A percentile compares a stretch with the other conserved stretches of the same genome.
Evolutionary conservation across 2,797 vertebrate species (phyloP).

Genomic region (Glossophaga mutica): DNA sequence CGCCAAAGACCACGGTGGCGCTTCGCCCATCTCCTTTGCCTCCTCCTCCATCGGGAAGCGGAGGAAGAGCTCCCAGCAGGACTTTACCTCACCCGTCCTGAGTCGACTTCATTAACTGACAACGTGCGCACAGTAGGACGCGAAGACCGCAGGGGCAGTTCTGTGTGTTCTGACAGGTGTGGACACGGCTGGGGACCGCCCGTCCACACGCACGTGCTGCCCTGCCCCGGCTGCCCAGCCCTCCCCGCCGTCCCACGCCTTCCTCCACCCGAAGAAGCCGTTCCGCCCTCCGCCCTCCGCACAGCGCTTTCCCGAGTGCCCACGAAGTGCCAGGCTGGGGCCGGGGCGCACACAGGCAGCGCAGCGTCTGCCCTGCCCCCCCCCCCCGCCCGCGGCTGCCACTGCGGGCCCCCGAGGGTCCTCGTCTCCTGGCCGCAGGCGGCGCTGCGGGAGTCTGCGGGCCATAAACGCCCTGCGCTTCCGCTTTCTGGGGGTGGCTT

Average conservation of each 20-base stretch:
- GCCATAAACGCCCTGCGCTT: not conserved
- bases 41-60: not conserved
- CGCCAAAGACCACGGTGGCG: not conserved
- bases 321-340: not conserved
- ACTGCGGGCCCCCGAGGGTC: rapidly evolving
- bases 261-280: not conserved
- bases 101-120: not conserved
- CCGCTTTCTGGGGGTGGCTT: not conserved
- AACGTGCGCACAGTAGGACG: too few species aligned
- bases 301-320: not conserved
- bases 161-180: not conserved
- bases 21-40: not conserved
- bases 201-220: not conserved
- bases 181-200: rapidly evolving
- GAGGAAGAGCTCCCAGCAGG: not conserved
- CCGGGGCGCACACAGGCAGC: not conserved
- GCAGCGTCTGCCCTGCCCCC: rapidly evolving
- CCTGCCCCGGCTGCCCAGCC: too few species aligned
- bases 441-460: not conserved
- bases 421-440: not conserved
- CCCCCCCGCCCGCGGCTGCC: too few species aligned
- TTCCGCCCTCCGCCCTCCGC: not conserved
- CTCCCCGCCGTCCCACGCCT: not conserved
- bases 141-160: too few species aligned
- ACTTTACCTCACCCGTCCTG: too few species aligned